Evolutionary conservation across 2,113 vertebrate species (phyloP), one percentile per base, ranked within the genome.

Genomic region (Pristiophorus japonicus): DNA sequence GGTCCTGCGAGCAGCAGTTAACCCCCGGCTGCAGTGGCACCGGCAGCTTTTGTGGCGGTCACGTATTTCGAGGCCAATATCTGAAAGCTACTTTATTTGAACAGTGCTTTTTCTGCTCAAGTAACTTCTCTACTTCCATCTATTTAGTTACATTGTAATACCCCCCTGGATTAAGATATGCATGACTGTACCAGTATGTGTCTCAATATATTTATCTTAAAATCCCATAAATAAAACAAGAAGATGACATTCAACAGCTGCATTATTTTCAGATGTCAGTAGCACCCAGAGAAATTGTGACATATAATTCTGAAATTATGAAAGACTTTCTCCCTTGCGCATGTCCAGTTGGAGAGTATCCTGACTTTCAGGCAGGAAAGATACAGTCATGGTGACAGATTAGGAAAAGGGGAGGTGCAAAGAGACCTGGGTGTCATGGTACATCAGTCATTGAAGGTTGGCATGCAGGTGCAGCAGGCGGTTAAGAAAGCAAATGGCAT

Each of bases 131-230:
- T 30, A 55, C 22, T 55, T 55, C 24, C 47, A 84, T 18, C 42
- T 84, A 20, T 51, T 88, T n/a, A n/a, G n/a, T n/a, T 88, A 30
- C 81, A 78, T 22, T 45, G 42, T 84, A 84, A 85, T 47, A 47
- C 5, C 81, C 22, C 38, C 20, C 18, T 47, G 11, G 81, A 47
- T 85, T 47, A 85, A 47, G 42, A 85, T 42, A 47, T n/a, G 38
- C 42, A 84, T 20, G 3, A 22, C 67, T 24, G 2, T 70, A 0
- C 67, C 22, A 2, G 67, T 70, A 27, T 87, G 22, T 47, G 20
- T 87, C 84, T 87, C 42, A 87, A 88, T 81, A 42, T 45, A 20
- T 7, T 81, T 81, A 22, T 88, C 85, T 85, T 88, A 88, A 88
- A 81, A 38, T 81, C n/a, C 38, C 75, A 81, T 42, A 81, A 81